Evolutionary conservation across 2,797 vertebrate species (phyloP), one percentile per base, ranked within the genome.

Genomic region (Lates japonicus): DNA sequence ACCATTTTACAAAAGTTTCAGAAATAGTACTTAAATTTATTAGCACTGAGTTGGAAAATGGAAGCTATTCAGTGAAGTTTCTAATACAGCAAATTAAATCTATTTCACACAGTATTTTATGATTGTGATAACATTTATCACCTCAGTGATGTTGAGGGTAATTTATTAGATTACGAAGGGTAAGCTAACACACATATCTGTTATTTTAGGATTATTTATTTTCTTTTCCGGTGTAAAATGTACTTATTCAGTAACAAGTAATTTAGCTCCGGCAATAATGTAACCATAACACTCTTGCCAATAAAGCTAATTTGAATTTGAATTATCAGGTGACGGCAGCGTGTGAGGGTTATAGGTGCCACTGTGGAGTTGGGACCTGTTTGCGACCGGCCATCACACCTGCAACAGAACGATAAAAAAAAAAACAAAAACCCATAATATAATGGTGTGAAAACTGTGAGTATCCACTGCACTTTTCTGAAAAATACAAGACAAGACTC

Each of bases 241-340:
- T 9, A 51, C n/a, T 22, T 3, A 51, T 13, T 22, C 12, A 25
- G 5, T n/a, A 25, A 22, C 25, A 9, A 10, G 19, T 20, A 49
- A 20, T 20, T 9, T 9, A 49, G 48, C 19, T 49, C 9, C n/a
- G 9, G 2, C n/a, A 13, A 7, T 13, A 19, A 39, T 10, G 8
- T 39, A 2, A 39, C 9, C 10, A 1, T 10, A 2, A 25, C 51
- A 52, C n/a, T 52, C 5, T 13, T 52, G 19, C 0, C 12, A 37
- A 39, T 59, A 59, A 59, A 80, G 37, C 25, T 64, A 17, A 22
- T 54, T 63, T 46, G 39, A 37, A 44, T 51, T 49, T 25, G 33
- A 69, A 49, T 54, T 3, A 55, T 76, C 25, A 51, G 10, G 20
- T 33, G 22, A 49, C 13, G 14, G 7, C 55, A 17, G 51, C 4